Conservation (phyloP, 1,140 invertebrate genomes). For the Psix sp. region DNA sequence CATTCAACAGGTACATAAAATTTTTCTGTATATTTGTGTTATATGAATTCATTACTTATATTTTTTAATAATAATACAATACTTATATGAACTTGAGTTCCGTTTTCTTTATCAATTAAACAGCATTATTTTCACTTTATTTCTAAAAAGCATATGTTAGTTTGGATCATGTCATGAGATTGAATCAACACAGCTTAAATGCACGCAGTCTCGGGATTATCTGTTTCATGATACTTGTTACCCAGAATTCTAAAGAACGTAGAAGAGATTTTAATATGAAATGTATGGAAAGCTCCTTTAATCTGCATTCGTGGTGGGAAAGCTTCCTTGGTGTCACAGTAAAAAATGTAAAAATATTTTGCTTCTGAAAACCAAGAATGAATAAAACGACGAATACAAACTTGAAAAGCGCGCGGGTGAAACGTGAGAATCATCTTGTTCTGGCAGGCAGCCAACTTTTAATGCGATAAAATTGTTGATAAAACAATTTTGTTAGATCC, state of each 20-base stretch:
- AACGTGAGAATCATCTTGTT: constrained; percentile 42
- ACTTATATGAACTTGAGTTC: too few species aligned
- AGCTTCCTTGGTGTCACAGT: constrained; percentile 25
- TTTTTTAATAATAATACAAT: too few species aligned
- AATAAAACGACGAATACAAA: constrained; percentile 36
- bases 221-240: constrained; percentile 24
- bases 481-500: constrained; percentile 40
- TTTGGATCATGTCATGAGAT: too few species aligned
- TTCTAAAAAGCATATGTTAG: too few species aligned
- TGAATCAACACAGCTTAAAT: constrained; percentile 34
- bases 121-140: too few species aligned
- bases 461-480: constrained; percentile 53
- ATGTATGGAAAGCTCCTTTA: constrained; percentile 48
- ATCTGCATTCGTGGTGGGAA: constrained; percentile 29
- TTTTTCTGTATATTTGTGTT: too few species aligned
- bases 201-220: constrained; percentile 34
- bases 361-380: background rate
- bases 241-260: constrained; percentile 21
- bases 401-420: constrained; percentile 38
- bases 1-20: too few species aligned
- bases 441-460: constrained; percentile 40
- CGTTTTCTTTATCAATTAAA: too few species aligned
- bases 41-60: too few species aligned
- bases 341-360: constrained; percentile 1
- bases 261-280: constrained; percentile 42